Percentiles rank a stretch among this genome's conserved stretches.
Evolutionary conservation across 2,797 vertebrate genomes (phyloP).

Genomic region (Knipowitschia caucasica): DNA sequence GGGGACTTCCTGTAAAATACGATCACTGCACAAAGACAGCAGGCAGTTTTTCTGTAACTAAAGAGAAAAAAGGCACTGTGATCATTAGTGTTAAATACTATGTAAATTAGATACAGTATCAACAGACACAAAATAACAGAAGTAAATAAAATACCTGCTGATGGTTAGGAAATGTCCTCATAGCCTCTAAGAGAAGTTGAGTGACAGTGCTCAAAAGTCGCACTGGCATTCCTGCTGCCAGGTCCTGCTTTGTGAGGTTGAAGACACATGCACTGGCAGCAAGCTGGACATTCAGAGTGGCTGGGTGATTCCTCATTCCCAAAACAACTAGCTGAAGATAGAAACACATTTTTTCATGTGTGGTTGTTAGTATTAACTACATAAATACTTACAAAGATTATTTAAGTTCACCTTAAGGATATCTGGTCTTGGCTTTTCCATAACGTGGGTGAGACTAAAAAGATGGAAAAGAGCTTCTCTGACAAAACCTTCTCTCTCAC

Average conservation of each 20-base stretch:
- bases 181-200: constrained; percentile 92
- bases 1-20: constrained; percentile 96
- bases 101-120: background rate
- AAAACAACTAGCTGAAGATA: constrained; percentile 86
- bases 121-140: background rate
- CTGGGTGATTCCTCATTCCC: constrained; percentile 96
- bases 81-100: background rate
- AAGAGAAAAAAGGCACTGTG: constrained; percentile 30
- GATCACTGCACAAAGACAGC: constrained; percentile 96
- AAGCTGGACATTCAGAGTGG: constrained; percentile 93
- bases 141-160: constrained; percentile 83
- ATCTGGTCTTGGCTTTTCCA: constrained; percentile 96
- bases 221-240: constrained; percentile 94
- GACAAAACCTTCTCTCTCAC: constrained; percentile 94
- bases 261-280: constrained; percentile 98
- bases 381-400: background rate
- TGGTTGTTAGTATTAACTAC: background rate
- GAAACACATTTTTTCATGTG: background rate
- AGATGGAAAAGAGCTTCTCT: constrained; percentile 97
- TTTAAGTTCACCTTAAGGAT: constrained; percentile 89
- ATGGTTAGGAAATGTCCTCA: constrained; percentile 98
- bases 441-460: constrained; percentile 93
- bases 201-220: constrained; percentile 89
- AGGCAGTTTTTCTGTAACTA: constrained; percentile 98
- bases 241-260: constrained; percentile 96